These are phyloP conservation scores for Apamea sordens DNA, from an alignment of 2,888 invertebrate genomes.

Conservation along the genomic window DNA sequence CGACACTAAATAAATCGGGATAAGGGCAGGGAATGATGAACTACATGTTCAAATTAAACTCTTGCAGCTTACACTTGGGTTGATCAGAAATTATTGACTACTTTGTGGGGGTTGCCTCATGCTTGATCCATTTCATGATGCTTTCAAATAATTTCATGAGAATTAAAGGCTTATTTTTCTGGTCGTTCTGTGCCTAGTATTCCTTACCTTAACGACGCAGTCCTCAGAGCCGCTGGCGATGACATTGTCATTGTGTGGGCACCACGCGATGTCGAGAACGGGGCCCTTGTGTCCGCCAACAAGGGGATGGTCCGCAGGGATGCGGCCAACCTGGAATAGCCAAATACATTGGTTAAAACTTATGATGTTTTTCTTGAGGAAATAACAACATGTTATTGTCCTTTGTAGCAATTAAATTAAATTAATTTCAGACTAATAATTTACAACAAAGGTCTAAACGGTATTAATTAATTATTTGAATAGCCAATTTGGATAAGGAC, in stretches of 20 bases:
- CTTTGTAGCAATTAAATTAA: not conserved
- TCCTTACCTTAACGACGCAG: conserved; percentile 96
- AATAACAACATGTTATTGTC: not conserved
- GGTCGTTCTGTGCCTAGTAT: not conserved
- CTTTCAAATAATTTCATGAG: not conserved
- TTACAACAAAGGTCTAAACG: not conserved
- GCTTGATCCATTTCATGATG: no score
- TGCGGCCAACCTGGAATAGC: conserved; percentile 96
- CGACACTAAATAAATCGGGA: no score
- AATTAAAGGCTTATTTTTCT: not conserved
- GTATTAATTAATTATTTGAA: not conserved
- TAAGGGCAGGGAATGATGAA: not conserved
- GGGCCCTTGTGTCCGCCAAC: conserved; percentile 99
- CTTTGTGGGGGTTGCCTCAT: not conserved
- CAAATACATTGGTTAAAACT: not conserved
- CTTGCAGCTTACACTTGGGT: not conserved
- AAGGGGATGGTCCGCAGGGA: conserved; percentile 97
- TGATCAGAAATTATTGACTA: not conserved
- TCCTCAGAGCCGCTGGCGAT: conserved; percentile 99
- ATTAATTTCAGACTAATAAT: not conserved
- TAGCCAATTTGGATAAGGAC: not conserved
- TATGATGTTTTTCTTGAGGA: conserved; percentile 16
- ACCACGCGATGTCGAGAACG: conserved; percentile 99
- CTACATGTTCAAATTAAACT: not conserved
- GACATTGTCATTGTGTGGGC: conserved; percentile 99